Percentiles rank a stretch among this genome's conserved stretches.
phyloP scores from a whole-genome alignment of 53 echinoderm and acorn worm genomes.

The Paelopatides confundens region DNA sequence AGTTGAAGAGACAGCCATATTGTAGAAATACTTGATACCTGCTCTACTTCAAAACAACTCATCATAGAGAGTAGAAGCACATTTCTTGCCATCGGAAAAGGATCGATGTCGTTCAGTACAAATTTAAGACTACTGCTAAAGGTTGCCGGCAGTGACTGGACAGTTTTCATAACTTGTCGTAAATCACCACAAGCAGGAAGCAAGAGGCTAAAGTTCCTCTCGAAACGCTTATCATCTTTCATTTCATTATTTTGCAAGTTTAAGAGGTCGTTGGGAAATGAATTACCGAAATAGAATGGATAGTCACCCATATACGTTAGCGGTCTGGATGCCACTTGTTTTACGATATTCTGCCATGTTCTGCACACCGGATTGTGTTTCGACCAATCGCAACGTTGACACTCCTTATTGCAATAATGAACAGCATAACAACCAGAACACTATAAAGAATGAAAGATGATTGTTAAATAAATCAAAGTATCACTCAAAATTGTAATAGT shows the following conservation, averaged over 20 bases:
- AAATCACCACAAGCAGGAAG: conserved; percentile 21
- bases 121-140: background rate
- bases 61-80: conserved; percentile 28
- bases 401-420: background rate
- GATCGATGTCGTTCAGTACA: conserved; percentile 24
- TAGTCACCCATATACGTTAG: background rate
- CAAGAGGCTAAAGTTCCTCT: background rate
- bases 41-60: background rate
- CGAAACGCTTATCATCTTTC: background rate
- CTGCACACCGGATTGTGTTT: background rate
- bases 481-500: no score
- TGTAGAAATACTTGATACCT: background rate
- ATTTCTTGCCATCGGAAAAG: conserved; percentile 15
- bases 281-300: conserved; percentile 22
- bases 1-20: conserved; percentile 33
- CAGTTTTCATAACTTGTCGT: conserved; percentile 27
- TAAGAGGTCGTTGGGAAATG: conserved; percentile 5
- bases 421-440: conserved; percentile 14
- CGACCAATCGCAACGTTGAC: background rate
- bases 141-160: conserved; percentile 2
- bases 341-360: background rate
- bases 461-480: no score
- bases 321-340: background rate
- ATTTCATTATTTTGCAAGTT: background rate
- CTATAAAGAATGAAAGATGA: background rate